Percentiles rank a stretch among this genome's conserved stretches.
phyloP scores from a whole-genome alignment of 2,113 vertebrate species.

The Hippocampus abdominalis region DNA sequence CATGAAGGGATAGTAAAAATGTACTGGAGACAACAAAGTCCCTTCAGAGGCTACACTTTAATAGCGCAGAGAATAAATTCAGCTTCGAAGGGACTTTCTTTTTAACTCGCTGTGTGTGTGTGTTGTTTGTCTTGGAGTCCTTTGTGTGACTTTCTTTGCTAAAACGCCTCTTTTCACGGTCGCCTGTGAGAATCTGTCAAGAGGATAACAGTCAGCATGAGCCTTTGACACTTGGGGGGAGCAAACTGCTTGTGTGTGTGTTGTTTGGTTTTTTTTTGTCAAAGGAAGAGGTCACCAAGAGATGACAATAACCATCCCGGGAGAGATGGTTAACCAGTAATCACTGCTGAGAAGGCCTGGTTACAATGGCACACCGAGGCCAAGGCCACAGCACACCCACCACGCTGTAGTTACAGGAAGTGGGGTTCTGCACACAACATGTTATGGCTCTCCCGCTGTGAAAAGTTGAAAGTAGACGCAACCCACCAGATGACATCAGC shows the following conservation, averaged over 20 bases:
- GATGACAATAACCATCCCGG: slow-evolving; percentile 15
- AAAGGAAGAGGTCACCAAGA: slow-evolving; percentile 27
- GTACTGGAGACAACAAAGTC: slow-evolving; percentile 30
- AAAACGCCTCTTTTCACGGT: not conserved
- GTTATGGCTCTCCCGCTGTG: too few relatives aligned
- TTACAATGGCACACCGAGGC: not conserved
- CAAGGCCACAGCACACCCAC: not conserved
- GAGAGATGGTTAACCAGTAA: not conserved
- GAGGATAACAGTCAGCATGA: not conserved
- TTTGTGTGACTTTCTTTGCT: not conserved
- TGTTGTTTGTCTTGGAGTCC: not conserved
- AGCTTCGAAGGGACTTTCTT: not conserved
- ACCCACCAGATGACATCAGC: not conserved
- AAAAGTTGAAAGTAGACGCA: too few relatives aligned
- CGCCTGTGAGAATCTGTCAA: not conserved
- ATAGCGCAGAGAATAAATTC: slow-evolving; percentile 7
- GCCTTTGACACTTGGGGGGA: not conserved
- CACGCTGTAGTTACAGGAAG: not conserved
- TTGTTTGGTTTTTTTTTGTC: not conserved
- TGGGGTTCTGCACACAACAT: not conserved
- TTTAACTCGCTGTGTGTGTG: not conserved
- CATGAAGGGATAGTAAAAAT: slow-evolving; percentile 35
- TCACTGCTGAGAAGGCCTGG: not conserved
- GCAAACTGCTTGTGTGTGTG: not conserved
- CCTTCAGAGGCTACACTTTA: slow-evolving; percentile 29